phyloP scores from a whole-genome alignment of 2,113 vertebrate species.

The Actenoides lindsayi region DNA sequence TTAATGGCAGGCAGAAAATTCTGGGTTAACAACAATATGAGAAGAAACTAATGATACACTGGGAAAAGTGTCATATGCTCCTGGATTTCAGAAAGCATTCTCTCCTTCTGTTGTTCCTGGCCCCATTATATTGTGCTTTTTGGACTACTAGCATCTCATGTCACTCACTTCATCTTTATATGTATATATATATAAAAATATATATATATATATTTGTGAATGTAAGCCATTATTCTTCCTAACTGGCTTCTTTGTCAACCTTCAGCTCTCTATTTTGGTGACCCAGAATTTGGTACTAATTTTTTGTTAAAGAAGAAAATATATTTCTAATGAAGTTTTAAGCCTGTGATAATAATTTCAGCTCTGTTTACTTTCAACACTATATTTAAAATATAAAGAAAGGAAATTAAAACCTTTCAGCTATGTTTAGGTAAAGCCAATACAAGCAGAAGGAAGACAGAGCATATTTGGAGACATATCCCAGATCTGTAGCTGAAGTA shows the following conservation, averaged over 20 bases:
- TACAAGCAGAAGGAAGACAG: neutral
- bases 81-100: neutral
- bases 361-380: neutral
- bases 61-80: neutral
- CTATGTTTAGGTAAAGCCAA: neutral
- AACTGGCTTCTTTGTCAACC: neutral
- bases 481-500: neutral
- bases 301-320: neutral
- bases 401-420: neutral
- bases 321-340: neutral
- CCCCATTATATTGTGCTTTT: rapidly evolving
- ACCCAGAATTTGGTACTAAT: neutral
- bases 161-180: neutral
- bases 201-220: neutral
- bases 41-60: neutral
- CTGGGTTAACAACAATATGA: neutral
- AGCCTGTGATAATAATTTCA: neutral
- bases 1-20: neutral
- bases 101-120: neutral
- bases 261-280: neutral
- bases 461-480: neutral
- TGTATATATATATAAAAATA: too few species aligned
- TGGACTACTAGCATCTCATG: neutral
- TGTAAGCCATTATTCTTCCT: neutral
- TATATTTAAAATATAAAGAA: neutral